Evolutionary conservation across 2,797 vertebrate species (phyloP), one percentile per base, ranked within the genome.

Genomic region (Epinephelus malabaricus): DNA sequence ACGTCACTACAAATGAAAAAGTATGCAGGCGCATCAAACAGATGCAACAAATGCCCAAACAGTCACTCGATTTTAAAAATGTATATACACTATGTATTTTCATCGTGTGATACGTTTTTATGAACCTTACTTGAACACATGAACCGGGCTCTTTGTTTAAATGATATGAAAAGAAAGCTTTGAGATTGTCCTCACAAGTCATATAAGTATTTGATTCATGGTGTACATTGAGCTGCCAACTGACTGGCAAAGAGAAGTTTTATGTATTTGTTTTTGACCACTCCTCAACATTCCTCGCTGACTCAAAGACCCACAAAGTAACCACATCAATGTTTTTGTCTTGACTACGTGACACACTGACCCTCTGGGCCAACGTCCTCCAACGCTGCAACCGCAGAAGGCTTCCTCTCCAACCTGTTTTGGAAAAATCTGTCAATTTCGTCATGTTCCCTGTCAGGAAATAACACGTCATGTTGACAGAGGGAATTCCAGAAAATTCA

Each of bases 261-360:
- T 71, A 78, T 80, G 73, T 53, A 11, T 86, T 82, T 88, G 80
- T 89, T 83, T 90, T 83, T 54, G 58, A 85, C 86, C 82, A 25
- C 82, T 84, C 54, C 78, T 64, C 49, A 79, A 84, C 71, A 80
- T 80, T 86, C 62, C 69, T 54, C 6, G 2, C 82, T 88, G 82
- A 87, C 69, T 78, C 76, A 81, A 65, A 3, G 46, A 75, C 34
- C 76, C 74, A 38, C 86, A 74, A 17, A 76, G 43, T 13, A 10
- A 88, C 84, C 87, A 63, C 87, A 66, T 58, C 47, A 30, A 21
- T 68, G 72, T 66, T 77, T 84, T 56, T 30, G 59, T 47, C 67
- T 62, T 60, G 79, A 60, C 83, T 79, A 34, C 23, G 78, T 88
- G 90, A 88, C 88, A 86, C 83, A 73, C 60, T 87, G 78, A 83